phyloP scores from a whole-genome alignment of 2,113 vertebrate species.

The Epinephelus moara region DNA sequence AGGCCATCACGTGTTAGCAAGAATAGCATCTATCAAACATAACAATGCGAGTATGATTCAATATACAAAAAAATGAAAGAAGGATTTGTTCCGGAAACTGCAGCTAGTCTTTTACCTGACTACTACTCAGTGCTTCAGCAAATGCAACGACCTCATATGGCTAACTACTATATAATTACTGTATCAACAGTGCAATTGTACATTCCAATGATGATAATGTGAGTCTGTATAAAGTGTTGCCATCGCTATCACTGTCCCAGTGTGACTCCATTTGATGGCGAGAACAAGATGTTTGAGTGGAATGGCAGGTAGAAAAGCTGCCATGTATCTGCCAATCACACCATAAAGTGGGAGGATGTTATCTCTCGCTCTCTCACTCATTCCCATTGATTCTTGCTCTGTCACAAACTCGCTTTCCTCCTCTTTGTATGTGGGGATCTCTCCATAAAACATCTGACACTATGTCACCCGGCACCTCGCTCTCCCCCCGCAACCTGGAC shows the following conservation, averaged over 20 bases:
- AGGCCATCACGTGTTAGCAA: neutral
- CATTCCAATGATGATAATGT: slow-evolving; percentile 46
- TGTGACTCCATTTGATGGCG: slow-evolving; percentile 43
- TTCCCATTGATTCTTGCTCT: slow-evolving; percentile 42
- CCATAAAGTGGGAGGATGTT: slow-evolving; percentile 56
- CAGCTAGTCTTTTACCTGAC: neutral
- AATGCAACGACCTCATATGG: slow-evolving; percentile 32
- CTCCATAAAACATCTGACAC: slow-evolving; percentile 68
- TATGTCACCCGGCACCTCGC: slow-evolving; percentile 45
- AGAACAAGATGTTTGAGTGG: slow-evolving; percentile 44
- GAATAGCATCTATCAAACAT: neutral
- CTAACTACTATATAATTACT: slow-evolving; percentile 33
- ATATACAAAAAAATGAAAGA: neutral
- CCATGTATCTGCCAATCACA: slow-evolving; percentile 75
- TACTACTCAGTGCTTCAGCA: neutral
- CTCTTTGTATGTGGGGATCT: slow-evolving; percentile 37
- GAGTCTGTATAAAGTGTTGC: slow-evolving; percentile 34
- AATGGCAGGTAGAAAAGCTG: slow-evolving; percentile 58
- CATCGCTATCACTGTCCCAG: slow-evolving; percentile 33
- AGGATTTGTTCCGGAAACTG: neutral
- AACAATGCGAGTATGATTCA: neutral
- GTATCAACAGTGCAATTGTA: neutral
- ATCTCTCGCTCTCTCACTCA: slow-evolving; percentile 27
- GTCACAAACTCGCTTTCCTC: neutral
- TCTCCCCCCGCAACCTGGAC: slow-evolving; percentile 65